phyloP scores from a whole-genome alignment of 2,888 invertebrate genomes.

The Aporophyla lueneburgensis region DNA sequence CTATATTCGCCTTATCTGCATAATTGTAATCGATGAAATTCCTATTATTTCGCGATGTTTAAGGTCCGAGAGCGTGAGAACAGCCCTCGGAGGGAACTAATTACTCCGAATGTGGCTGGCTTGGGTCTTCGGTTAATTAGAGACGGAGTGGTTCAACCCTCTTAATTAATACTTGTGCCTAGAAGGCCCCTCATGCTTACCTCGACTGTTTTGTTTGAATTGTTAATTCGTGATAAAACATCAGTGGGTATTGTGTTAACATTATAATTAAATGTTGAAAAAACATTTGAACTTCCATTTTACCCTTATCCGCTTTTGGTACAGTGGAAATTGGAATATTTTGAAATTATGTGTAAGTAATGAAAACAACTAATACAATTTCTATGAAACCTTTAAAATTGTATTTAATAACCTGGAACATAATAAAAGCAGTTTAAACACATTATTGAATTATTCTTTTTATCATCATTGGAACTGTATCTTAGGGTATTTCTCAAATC shows the following conservation, averaged over 20 bases:
- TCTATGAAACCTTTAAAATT: neutral
- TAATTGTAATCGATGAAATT: conserved; percentile 84
- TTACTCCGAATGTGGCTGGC: conserved; percentile 89
- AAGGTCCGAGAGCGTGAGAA: conserved; percentile 87
- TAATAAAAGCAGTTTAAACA: neutral
- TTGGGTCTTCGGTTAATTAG: conserved; percentile 90
- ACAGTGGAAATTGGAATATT: conserved; percentile 48
- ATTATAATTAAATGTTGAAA: conserved; percentile 79
- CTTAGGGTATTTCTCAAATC: neutral
- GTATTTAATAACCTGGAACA: neutral
- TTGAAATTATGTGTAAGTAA: conserved; percentile 9
- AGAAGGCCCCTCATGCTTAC: conserved; percentile 85
- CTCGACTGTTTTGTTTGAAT: conserved; percentile 88
- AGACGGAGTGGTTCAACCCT: conserved; percentile 89
- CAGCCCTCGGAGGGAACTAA: conserved; percentile 88
- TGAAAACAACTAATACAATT: conserved; percentile 8
- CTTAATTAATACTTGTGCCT: conserved; percentile 90
- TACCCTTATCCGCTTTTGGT: conserved; percentile 56
- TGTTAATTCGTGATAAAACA: conserved; percentile 87
- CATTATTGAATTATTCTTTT: neutral
- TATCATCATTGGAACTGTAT: neutral
- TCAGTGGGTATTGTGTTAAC: conserved; percentile 81
- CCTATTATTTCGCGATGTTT: conserved; percentile 80
- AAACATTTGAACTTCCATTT: conserved; percentile 64
- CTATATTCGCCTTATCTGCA: conserved; percentile 74